These are phyloP conservation scores for Cryptops parisi DNA, from an alignment of 2,888 invertebrate species.

Conservation along the genomic window DNA sequence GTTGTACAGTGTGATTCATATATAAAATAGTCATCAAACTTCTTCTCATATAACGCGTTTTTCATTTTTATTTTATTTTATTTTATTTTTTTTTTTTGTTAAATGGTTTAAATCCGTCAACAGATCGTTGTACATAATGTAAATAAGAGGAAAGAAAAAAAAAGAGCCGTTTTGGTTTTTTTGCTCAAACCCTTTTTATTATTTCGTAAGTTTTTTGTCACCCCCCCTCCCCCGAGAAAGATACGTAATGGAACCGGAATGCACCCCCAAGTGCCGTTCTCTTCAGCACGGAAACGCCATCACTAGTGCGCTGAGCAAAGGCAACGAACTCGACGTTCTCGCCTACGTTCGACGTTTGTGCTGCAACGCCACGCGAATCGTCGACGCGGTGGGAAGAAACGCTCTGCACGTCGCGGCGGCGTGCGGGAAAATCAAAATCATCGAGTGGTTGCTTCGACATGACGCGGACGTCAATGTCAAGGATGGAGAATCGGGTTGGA, in stretches of 20 bases:
- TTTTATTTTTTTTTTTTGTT: too few relatives aligned
- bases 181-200: too few relatives aligned
- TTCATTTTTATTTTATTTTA: too few relatives aligned
- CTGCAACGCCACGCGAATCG: conserved; percentile 43
- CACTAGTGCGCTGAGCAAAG: conserved; percentile 27
- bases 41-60: too few relatives aligned
- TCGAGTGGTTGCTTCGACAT: conserved; percentile 54
- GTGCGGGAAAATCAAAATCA: conserved; percentile 49
- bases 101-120: too few relatives aligned
- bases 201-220: too few relatives aligned
- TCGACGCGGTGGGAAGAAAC: conserved; percentile 50
- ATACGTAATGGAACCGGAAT: conserved; percentile 20
- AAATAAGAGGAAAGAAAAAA: too few relatives aligned
- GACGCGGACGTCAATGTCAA: conserved; percentile 46
- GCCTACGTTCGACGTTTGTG: conserved; percentile 31
- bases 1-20: too few relatives aligned
- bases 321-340: conserved; percentile 13
- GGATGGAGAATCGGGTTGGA: conserved; percentile 61
- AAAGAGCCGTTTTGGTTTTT: too few relatives aligned
- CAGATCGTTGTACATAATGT: too few relatives aligned
- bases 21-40: too few relatives aligned
- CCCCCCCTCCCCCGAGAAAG: too few relatives aligned
- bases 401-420: conserved; percentile 65
- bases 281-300: conserved; percentile 29
- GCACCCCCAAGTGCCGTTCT: conserved; percentile 30